Conservation (phyloP, 1,140 invertebrate species). For the Chelonus insularis region DNA sequence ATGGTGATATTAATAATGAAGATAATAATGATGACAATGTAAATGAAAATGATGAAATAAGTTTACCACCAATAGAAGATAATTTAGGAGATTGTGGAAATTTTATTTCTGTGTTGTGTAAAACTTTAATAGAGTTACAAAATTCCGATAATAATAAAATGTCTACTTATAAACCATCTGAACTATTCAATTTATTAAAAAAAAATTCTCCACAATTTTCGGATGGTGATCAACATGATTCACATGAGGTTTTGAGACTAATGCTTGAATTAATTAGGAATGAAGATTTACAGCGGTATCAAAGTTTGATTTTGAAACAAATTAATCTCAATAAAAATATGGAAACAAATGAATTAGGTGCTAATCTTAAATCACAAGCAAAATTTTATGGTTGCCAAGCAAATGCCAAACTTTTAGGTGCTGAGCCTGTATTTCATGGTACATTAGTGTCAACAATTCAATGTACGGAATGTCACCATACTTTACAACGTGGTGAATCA, state of each 20-base stretch:
- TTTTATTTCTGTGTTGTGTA: constrained; percentile 56
- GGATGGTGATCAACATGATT: constrained; percentile 94
- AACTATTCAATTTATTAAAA: constrained; percentile 75
- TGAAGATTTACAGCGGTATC: constrained; percentile 69
- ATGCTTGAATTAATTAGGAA: constrained; percentile 80
- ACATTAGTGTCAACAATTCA: constrained; percentile 85
- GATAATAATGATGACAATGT: neutral
- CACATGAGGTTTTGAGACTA: constrained; percentile 91
- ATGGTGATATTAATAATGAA: neutral
- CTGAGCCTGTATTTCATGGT: constrained; percentile 83
- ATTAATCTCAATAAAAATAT: constrained; percentile 70
- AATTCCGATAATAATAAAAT: constrained; percentile 60
- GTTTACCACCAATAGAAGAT: constrained; percentile 67
- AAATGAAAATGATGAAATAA: neutral
- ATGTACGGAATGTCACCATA: constrained; percentile 85
- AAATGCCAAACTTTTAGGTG: constrained; percentile 75
- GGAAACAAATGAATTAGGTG: constrained; percentile 71
- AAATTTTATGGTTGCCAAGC: constrained; percentile 84
- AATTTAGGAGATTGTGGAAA: constrained; percentile 71
- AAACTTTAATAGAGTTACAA: constrained; percentile 54
- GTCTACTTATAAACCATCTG: constrained; percentile 66
- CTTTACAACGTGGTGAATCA: constrained; percentile 84
- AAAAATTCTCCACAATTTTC: constrained; percentile 82
- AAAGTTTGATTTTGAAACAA: constrained; percentile 73
- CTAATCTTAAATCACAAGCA: constrained; percentile 72